Evolutionary conservation across 2,797 vertebrate genomes (phyloP).

Genomic region (Ctenopoma multispine): DNA sequence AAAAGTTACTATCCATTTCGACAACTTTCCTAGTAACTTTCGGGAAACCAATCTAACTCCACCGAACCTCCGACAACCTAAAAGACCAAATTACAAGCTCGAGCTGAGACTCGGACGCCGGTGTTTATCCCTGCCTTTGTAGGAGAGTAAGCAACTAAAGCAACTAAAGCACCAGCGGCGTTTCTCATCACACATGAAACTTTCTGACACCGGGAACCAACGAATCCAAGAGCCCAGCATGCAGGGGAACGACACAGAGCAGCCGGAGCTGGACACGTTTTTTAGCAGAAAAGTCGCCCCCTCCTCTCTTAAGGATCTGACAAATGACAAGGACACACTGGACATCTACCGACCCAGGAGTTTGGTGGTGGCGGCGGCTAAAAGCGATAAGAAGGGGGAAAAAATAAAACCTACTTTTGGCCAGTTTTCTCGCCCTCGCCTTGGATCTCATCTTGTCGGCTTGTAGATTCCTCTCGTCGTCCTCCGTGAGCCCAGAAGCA

Average conservation of each 20-base stretch:
- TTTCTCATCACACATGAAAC: constrained; percentile 80
- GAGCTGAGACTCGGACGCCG: constrained; percentile 36
- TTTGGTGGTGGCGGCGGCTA: constrained; percentile 77
- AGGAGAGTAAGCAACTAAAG: constrained; percentile 51
- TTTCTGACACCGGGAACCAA: constrained; percentile 77
- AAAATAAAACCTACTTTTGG: constrained; percentile 94
- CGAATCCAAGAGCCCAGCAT: constrained; percentile 67
- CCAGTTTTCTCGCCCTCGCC: constrained; percentile 99
- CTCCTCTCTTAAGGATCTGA: constrained; percentile 77
- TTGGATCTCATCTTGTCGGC: constrained; percentile 99
- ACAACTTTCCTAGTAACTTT: constrained; percentile 91
- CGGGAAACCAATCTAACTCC: constrained; percentile 70
- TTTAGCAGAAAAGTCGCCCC: constrained; percentile 66
- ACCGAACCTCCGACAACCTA: constrained; percentile 44
- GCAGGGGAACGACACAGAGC: constrained; percentile 55
- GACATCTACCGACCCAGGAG: constrained; percentile 71
- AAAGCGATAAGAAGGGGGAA: constrained; percentile 74
- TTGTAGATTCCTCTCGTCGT: constrained; percentile 96
- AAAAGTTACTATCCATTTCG: constrained; percentile 89
- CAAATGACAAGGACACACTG: constrained; percentile 83
- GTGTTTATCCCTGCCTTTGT: constrained; percentile 48
- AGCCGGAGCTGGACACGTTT: constrained; percentile 57
- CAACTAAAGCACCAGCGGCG: constrained; percentile 73
- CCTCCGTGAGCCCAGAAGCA: constrained; percentile 98
- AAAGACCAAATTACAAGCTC: constrained; percentile 43